phyloP scores from a whole-genome alignment of 2,113 vertebrate species.

The Tichodroma muraria region DNA sequence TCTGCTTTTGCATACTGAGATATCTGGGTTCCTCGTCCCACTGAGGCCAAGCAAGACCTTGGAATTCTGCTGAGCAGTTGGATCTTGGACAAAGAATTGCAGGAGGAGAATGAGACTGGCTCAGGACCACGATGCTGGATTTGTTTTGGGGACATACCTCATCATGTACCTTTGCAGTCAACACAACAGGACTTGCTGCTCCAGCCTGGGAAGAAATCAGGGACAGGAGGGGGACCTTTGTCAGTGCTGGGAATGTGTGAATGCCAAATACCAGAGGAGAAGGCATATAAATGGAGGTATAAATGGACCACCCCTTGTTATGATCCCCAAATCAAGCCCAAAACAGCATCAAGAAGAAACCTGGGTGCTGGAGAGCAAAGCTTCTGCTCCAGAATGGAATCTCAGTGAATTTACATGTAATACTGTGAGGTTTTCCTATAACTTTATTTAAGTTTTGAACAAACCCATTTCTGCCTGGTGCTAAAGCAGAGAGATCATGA shows the following conservation, averaged over 20 bases:
- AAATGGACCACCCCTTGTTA: background rate
- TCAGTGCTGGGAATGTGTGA: background rate
- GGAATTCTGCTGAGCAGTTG: background rate
- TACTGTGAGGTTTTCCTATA: background rate
- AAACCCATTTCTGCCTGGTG: background rate
- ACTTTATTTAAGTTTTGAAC: background rate
- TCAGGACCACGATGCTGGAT: background rate
- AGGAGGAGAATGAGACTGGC: background rate
- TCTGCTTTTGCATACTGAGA: background rate
- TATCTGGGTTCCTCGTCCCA: background rate
- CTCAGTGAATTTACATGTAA: background rate
- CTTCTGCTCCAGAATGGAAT: background rate
- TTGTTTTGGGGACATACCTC: background rate
- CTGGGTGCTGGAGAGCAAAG: background rate
- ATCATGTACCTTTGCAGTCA: background rate
- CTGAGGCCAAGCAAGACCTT: background rate
- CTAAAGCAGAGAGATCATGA: background rate
- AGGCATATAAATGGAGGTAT: accelerated
- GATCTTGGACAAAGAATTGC: background rate
- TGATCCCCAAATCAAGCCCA: background rate
- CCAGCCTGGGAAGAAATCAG: background rate
- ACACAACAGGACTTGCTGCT: background rate
- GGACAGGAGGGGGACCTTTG: accelerated
- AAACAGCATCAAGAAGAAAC: background rate
- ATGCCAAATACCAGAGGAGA: background rate